A percentile compares a stretch with the other conserved stretches of the same genome.
Evolutionary conservation across 2,888 invertebrate genomes (phyloP).

Genomic region (Erebia ligea): DNA sequence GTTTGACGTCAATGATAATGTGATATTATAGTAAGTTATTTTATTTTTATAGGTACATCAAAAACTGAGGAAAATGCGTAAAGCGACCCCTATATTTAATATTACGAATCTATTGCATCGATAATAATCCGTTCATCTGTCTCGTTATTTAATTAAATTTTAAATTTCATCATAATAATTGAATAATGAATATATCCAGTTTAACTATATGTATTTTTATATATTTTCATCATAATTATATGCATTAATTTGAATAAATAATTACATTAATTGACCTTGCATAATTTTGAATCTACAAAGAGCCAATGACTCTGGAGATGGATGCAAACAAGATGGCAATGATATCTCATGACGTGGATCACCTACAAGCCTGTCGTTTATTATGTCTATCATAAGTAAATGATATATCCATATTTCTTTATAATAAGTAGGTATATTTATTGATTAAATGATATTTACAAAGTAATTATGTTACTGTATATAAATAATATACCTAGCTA

Average conservation of each 20-base stretch:
- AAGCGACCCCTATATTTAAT: too few relatives aligned
- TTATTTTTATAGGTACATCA: neutral
- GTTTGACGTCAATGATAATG: slow-evolving; percentile 3
- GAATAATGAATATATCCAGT: too few relatives aligned
- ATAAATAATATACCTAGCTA: neutral
- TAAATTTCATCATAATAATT: too few relatives aligned
- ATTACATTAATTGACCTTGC: neutral
- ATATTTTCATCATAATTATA: too few relatives aligned
- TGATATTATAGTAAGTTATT: neutral
- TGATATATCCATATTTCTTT: neutral
- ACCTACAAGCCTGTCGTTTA: neutral
- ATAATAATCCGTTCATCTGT: too few relatives aligned
- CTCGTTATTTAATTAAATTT: too few relatives aligned
- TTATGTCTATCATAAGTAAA: neutral
- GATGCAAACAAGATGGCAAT: slow-evolving; percentile 2
- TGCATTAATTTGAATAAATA: neutral
- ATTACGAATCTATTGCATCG: too few relatives aligned
- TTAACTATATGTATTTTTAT: too few relatives aligned
- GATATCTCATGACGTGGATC: neutral
- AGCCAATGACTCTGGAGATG: slow-evolving; percentile 10
- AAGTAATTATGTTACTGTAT: too few relatives aligned
- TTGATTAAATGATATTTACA: too few relatives aligned
- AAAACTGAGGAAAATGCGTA: neutral
- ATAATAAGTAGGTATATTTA: neutral
- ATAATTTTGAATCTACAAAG: slow-evolving; percentile 9